Percentiles rank a stretch among this genome's conserved stretches.
These are phyloP conservation scores for Phrixothrix hirtus DNA, from an alignment of 2,888 invertebrate genomes.

Conservation along the genomic window DNA sequence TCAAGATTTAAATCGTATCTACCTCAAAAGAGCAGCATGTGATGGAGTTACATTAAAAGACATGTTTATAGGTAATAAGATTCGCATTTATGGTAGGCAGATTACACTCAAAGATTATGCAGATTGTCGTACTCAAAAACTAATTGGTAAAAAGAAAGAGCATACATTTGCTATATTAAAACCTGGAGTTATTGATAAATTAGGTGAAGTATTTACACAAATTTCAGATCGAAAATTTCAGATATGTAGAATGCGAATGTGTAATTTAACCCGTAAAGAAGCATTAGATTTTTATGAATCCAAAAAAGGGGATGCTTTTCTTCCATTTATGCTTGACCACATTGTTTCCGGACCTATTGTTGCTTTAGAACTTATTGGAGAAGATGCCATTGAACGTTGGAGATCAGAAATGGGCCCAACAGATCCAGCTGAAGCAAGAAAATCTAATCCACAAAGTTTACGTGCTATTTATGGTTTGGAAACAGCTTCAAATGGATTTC, in stretches of 20 bases:
- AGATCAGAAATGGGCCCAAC: constrained; percentile 64
- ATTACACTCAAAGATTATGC: constrained; percentile 75
- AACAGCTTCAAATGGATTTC: constrained; percentile 68
- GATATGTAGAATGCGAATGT: constrained; percentile 74
- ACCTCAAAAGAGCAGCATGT: constrained; percentile 68
- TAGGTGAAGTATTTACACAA: constrained; percentile 74
- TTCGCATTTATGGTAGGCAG: constrained; percentile 73
- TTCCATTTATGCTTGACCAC: constrained; percentile 67
- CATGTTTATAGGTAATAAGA: constrained; percentile 73
- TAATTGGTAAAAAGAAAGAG: constrained; percentile 66
- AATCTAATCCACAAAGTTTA: constrained; percentile 61
- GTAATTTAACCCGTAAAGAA: constrained; percentile 66
- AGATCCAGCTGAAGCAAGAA: constrained; percentile 64
- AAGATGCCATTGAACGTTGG: constrained; percentile 66
- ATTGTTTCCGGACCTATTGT: constrained; percentile 70
- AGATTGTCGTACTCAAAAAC: constrained; percentile 68
- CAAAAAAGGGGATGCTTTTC: constrained; percentile 62
- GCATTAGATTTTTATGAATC: constrained; percentile 66
- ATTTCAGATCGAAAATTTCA: constrained; percentile 65
- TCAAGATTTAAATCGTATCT: constrained; percentile 47
- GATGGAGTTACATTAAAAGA: constrained; percentile 67
- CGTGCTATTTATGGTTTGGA: constrained; percentile 71
- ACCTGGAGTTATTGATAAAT: constrained; percentile 68
- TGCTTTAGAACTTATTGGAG: constrained; percentile 75
- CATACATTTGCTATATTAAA: constrained; percentile 79